phyloP scores from a whole-genome alignment of 2,113 vertebrate species.

The Rhynchopsitta pachyrhyncha region DNA sequence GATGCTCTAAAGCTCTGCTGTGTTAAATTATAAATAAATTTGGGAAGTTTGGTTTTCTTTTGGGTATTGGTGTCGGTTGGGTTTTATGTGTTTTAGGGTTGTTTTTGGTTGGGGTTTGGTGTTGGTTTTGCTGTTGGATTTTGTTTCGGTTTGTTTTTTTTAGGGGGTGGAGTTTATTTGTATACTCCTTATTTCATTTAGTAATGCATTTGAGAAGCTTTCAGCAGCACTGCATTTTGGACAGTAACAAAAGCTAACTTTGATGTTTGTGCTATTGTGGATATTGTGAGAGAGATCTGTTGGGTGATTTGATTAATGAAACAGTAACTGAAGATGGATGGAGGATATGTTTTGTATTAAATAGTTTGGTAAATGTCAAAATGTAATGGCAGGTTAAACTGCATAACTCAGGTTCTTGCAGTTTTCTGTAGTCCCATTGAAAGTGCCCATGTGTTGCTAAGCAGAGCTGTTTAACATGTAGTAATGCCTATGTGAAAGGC shows the following conservation, averaged over 20 bases:
- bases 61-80: not conserved
- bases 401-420: not conserved
- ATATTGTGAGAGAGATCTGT: not conserved
- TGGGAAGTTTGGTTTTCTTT: not conserved
- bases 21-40: not conserved
- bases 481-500: not conserved
- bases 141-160: not conserved
- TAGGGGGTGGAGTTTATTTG: not conserved
- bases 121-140: not conserved
- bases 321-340: too few species aligned
- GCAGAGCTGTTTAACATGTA: not conserved
- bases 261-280: not conserved
- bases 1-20: not conserved
- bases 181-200: not conserved
- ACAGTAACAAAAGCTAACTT: not conserved
- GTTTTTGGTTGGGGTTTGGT: not conserved
- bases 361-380: not conserved
- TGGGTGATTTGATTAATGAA: not conserved
- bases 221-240: not conserved
- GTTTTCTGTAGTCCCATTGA: not conserved
- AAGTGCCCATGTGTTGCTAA: not conserved
- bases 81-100: not conserved
- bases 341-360: not conserved
- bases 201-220: not conserved
- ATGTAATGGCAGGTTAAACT: not conserved